Base-by-base conservation (phyloP, 2,113 vertebrate species). In the Lamprologus sp. region DNA sequence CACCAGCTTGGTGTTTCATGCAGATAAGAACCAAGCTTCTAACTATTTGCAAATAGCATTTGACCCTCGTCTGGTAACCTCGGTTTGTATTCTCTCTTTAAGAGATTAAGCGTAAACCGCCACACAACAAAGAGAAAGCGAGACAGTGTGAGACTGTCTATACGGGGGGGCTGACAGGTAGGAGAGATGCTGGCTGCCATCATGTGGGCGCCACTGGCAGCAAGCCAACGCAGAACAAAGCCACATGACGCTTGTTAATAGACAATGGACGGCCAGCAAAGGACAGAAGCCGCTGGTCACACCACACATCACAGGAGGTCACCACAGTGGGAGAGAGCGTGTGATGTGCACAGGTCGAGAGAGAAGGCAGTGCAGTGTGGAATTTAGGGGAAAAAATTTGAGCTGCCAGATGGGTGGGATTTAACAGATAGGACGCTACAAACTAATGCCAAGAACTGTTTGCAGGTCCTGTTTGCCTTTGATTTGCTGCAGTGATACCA, bases 201-300 rank as follows among this genome's bases (percentile, higher is more conserved):
- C 84, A 8, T 63, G 83, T 82, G 87, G 84, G 85, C n/a, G 47
- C 82, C 58, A 23, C 82, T 55, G 84, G 87, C 87, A 85, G 82
- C 68, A 23, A 84, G 93, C 83, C 84, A 26, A 56, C 17, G 51
- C 73, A 83, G 37, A 82, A 90, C 88, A 83, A 84, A 89, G 89
- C 89, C 13, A 82, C 92, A 53, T 35, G 87, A 79, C 15, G 82
- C 83, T 88, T 88, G 87, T 93, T 90, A 90, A 82, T 49, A 54
- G 79, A 88, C 90, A 85, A 91, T 37, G 79, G 63, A 65, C 58
- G 63, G 84, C 68, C 79, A 79, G 90, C 86, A 73, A 70, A 87
- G 81, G 88, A 93, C 85, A 88, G 88, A 86, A 89, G 91, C 70
- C 86, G 51, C 91, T 60, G 89, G 84, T 88, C 83, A 73, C 87